Evolutionary conservation across 2,797 vertebrate genomes (phyloP), one percentile per base, ranked within the genome.

Genomic region (Sandelia bainsii): DNA sequence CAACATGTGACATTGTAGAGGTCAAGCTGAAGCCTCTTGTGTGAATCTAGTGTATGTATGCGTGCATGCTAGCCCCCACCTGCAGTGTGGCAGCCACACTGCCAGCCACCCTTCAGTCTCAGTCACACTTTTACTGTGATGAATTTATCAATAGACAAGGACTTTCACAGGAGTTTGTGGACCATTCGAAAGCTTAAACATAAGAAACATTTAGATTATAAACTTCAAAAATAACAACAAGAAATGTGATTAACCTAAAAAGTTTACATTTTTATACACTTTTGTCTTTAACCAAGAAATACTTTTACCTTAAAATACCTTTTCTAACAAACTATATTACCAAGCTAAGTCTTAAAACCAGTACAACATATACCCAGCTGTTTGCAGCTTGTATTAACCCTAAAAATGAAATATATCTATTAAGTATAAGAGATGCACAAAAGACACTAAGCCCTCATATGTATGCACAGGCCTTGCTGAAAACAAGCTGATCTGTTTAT

Each of bases 1-100:
- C 82, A 84, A 90, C 78, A 89, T 87, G 83, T 93, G 89, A 91
- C 93, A 93, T 87, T 92, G 88, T 87, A 79, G 88, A 91, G 90
- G 93, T 94, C 93, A 93, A 40, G 72, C 82, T 83, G 71, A 85
- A 90, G 86, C 69, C 87, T 84, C 66, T 62, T 72, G 63, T 77
- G 77, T 74, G 79, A 67, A 66, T 69, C 65, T 34, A 23, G 49
- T 51, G 57, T 62, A 59, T 68, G 57, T 34, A 46, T 14, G 52
- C 59, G 53, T 67, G 58, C 60, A 19, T 46, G 1, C 37, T 32
- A n/a, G 69, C 50, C 49, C 34, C 66, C 74, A 79, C 76, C 67
- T 77, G 78, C 79, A 60, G 75, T 8, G 68, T 68, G 75, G 60
- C 77, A 79, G 78, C 70, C 81, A 68, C 75, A 78, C 27, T 62